These are phyloP conservation scores for Conus ventricosus DNA, from an alignment of 1,140 invertebrate genomes.

Conservation along the genomic window DNA sequence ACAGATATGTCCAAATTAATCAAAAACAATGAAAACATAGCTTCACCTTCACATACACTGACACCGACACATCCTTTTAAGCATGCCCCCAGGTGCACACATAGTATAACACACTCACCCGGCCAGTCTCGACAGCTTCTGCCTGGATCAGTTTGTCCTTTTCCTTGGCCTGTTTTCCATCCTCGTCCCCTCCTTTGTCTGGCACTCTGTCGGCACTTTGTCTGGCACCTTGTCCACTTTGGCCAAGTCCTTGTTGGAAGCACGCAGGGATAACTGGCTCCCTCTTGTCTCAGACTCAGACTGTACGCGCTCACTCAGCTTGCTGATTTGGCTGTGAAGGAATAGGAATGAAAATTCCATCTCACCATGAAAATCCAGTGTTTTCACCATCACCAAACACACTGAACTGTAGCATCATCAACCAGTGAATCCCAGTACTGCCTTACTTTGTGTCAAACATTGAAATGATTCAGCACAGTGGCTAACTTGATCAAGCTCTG, in stretches of 20 bases:
- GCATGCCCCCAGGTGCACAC: not conserved
- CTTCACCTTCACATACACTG: too few species aligned
- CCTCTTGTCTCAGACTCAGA: slow-evolving; percentile 44
- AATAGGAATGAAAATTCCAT: not conserved
- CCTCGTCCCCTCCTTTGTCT: slow-evolving; percentile 8
- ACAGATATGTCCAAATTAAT: too few species aligned
- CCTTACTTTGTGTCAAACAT: too few species aligned
- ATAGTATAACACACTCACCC: slow-evolving; percentile 26
- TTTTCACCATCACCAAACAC: too few species aligned
- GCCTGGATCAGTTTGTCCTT: slow-evolving; percentile 64
- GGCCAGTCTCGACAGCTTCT: slow-evolving; percentile 64
- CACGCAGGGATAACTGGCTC: slow-evolving; percentile 4
- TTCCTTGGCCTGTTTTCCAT: slow-evolving; percentile 43
- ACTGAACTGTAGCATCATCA: too few species aligned
- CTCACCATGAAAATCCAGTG: not conserved
- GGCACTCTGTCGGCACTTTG: too few species aligned
- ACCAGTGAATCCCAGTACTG: too few species aligned
- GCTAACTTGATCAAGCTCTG: too few species aligned
- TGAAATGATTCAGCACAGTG: too few species aligned
- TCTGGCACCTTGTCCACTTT: not conserved
- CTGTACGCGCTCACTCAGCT: slow-evolving; percentile 51
- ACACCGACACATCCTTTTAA: too few species aligned
- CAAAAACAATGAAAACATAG: too few species aligned
- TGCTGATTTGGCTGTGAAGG: slow-evolving; percentile 55
- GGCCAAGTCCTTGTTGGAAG: not conserved